A percentile compares a stretch with the other conserved stretches of the same genome.
Conservation (phyloP, 2,797 vertebrate species). For the Mycteria americana region DNA sequence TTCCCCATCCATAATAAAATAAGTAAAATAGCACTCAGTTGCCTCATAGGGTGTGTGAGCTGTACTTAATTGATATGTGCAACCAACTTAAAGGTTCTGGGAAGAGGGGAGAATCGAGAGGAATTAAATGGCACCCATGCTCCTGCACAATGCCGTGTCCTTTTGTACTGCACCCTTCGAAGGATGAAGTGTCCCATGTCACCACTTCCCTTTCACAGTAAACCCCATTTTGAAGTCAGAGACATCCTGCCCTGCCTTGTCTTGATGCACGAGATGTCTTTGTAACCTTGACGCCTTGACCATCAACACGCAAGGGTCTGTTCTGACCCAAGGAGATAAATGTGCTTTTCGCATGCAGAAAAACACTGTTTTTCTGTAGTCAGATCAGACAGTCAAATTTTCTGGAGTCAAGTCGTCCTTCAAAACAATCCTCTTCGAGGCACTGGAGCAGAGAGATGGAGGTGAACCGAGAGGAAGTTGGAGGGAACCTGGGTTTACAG, state of each 20-base stretch:
- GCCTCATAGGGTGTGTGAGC: constrained; percentile 55
- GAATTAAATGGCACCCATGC: neutral
- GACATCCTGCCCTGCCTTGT: neutral
- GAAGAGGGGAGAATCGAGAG: constrained; percentile 1
- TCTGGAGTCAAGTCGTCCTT: neutral
- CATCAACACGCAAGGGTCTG: neutral
- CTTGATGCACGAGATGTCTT: neutral
- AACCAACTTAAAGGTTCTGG: neutral
- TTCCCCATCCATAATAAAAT: constrained; percentile 53
- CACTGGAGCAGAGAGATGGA: neutral
- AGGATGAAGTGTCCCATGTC: neutral
- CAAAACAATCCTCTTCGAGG: neutral
- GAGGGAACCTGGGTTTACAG: neutral
- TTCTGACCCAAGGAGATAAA: neutral
- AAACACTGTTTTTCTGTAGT: neutral
- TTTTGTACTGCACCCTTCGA: neutral
- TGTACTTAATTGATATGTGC: constrained; percentile 37
- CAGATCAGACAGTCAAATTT: too few species aligned
- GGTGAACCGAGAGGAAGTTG: neutral
- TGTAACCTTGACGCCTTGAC: neutral
- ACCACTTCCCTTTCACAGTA: neutral
- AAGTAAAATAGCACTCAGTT: constrained; percentile 46
- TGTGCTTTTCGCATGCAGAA: neutral
- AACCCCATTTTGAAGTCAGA: neutral
- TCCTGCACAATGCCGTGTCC: neutral